Percentiles rank a stretch among this genome's conserved stretches.
Conservation (phyloP, 1,140 invertebrate species). For the Drosophila quadrilineata region DNA sequence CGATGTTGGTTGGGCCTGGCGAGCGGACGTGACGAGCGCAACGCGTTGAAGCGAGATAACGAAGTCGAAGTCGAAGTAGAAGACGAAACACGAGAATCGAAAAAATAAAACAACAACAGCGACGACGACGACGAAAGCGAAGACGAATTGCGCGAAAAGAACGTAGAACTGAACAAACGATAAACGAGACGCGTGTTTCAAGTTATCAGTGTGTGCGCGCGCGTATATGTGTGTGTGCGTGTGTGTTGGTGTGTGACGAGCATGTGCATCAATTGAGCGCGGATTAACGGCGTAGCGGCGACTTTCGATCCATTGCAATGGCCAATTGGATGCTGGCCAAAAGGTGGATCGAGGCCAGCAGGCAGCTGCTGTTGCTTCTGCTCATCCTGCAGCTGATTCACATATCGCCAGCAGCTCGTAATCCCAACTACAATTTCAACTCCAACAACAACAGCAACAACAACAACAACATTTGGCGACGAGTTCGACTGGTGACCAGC, state of each 20-base stretch:
- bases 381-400: constrained; percentile 60
- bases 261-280: constrained; percentile 54
- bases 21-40: constrained; percentile 63
- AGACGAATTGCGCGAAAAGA: constrained; percentile 14
- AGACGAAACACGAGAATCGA: constrained; percentile 7
- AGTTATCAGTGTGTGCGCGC: background rate
- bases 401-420: constrained; percentile 53
- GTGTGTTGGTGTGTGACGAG: constrained; percentile 26
- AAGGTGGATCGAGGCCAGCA: constrained; percentile 37
- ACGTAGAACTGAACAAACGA: constrained; percentile 3
- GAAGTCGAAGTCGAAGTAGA: background rate
- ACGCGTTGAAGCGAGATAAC: constrained; percentile 29
- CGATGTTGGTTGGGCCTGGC: constrained; percentile 57
- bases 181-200: constrained; percentile 22
- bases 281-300: constrained; percentile 22
- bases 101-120: background rate
- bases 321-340: constrained; percentile 36
- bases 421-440: constrained; percentile 11
- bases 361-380: constrained; percentile 54
- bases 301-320: constrained; percentile 50
- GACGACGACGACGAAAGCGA: constrained; percentile 2
- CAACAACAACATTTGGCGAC: constrained; percentile 64
- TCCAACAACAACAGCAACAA: constrained; percentile 36
- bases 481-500: constrained; percentile 64
- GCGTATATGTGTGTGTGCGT: constrained; percentile 4